phyloP scores from a whole-genome alignment of 2,113 vertebrate genomes.

The Natator depressus region DNA sequence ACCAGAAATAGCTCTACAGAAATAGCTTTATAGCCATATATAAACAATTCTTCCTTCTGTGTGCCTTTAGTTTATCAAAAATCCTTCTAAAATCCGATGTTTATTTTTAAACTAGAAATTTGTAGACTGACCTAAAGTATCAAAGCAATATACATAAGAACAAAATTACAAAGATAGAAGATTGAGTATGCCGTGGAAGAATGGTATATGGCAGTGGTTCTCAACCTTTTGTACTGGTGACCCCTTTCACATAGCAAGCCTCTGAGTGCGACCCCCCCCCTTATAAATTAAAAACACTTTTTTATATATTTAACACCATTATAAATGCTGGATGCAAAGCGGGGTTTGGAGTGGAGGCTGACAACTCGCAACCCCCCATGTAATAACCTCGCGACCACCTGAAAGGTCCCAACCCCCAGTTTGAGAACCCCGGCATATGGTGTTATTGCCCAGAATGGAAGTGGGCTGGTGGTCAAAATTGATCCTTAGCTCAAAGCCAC shows the following conservation, averaged over 20 bases:
- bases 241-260: no score
- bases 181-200: neutral
- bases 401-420: no score
- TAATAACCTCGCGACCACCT: no score
- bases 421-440: slow-evolving; percentile 4
- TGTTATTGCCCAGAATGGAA: slow-evolving; percentile 47
- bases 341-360: no score
- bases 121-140: slow-evolving; percentile 55
- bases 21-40: slow-evolving; percentile 69
- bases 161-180: slow-evolving; percentile 28
- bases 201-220: slow-evolving; percentile 31
- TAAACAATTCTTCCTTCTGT: slow-evolving; percentile 49
- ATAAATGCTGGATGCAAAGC: no score
- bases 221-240: no score
- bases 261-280: no score
- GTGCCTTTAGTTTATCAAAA: slow-evolving; percentile 58
- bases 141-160: slow-evolving; percentile 67
- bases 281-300: no score
- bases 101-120: slow-evolving; percentile 65
- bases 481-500: neutral
- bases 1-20: slow-evolving; percentile 61
- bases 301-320: no score
- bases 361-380: no score
- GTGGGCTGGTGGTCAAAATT: neutral
- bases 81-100: slow-evolving; percentile 50